Evolutionary conservation across 2,113 vertebrate species (phyloP).

Genomic region (Kobus ellipsiprymnus): DNA sequence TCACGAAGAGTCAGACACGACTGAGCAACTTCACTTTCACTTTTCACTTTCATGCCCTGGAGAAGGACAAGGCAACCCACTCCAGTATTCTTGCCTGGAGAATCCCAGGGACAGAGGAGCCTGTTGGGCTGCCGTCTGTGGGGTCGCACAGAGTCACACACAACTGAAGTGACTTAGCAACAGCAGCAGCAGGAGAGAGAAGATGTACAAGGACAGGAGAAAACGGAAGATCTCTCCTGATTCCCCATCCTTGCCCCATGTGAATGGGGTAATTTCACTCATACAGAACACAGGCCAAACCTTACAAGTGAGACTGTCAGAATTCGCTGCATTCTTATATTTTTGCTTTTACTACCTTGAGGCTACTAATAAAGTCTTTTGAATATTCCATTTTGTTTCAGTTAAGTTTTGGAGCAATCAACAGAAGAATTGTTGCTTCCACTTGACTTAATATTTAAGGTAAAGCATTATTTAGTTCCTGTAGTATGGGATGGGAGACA

Average conservation of each 20-base stretch:
- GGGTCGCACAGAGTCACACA: not conserved
- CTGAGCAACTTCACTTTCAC: not conserved
- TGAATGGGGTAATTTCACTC: not conserved
- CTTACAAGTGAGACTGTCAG: not conserved
- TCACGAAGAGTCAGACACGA: rapidly evolving
- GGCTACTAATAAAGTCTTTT: not conserved
- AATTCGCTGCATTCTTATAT: not conserved
- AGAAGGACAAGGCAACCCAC: not conserved
- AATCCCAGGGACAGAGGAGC: not conserved
- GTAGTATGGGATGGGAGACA: not conserved
- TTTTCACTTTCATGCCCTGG: not conserved
- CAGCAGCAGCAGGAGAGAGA: not conserved
- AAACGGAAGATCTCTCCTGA: not conserved
- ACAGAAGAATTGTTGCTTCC: not conserved
- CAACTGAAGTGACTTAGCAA: not conserved
- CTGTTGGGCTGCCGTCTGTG: not conserved
- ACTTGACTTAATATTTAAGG: not conserved
- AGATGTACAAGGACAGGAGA: not conserved
- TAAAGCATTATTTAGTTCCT: not conserved
- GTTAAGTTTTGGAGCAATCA: not conserved
- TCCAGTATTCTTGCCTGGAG: not conserved
- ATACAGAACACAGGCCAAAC: not conserved
- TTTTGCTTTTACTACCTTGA: not conserved
- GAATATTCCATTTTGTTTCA: not conserved
- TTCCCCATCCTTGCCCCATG: not conserved